These are phyloP conservation scores for Meleagris gallopavo DNA, from an alignment of 2,113 vertebrate genomes.

Conservation along the genomic window DNA sequence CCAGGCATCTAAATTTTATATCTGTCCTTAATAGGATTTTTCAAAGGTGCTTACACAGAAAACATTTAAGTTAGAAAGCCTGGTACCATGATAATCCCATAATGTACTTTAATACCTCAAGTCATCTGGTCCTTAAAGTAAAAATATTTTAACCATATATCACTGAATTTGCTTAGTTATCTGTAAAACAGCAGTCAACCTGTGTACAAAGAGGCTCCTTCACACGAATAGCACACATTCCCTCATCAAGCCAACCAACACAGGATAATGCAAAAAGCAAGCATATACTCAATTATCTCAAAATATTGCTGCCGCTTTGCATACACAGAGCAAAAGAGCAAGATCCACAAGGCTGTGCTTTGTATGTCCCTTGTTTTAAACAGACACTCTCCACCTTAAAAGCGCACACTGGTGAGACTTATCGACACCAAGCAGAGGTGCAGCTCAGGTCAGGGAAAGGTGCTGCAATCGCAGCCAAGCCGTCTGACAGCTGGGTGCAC, in stretches of 20 bases:
- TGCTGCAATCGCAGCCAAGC: neutral
- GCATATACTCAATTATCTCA: neutral
- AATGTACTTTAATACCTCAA: neutral
- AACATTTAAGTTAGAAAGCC: neutral
- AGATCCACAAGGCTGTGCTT: neutral
- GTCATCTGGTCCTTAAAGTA: neutral
- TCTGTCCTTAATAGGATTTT: neutral
- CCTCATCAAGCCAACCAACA: neutral
- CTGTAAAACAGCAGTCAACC: neutral
- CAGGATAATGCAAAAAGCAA: neutral
- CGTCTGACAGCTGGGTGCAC: rapidly evolving
- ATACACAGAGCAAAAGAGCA: neutral
- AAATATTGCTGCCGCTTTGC: neutral
- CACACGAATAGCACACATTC: neutral
- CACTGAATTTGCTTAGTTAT: neutral
- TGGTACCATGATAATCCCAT: neutral
- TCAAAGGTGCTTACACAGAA: neutral
- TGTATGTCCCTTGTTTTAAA: neutral
- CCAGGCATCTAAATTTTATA: neutral
- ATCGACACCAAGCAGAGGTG: neutral
- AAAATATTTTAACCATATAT: neutral
- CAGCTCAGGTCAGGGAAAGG: neutral
- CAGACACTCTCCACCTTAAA: neutral
- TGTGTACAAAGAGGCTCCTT: neutral
- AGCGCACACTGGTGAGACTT: neutral